Evolutionary conservation across 2,113 vertebrate genomes (phyloP).

Genomic region (Tachysurus fulvidraco): DNA sequence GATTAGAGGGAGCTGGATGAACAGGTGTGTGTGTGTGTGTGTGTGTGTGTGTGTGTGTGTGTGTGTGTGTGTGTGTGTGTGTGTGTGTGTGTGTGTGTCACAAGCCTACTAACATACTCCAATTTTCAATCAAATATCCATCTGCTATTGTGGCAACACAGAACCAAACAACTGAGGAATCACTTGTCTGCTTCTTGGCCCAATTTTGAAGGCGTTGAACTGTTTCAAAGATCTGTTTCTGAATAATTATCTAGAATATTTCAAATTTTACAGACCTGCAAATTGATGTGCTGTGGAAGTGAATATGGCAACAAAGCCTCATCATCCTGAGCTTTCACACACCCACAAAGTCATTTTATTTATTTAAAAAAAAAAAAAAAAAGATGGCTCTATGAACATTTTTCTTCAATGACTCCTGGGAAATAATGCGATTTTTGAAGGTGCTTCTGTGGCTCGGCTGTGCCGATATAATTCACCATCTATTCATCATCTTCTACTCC

Average conservation of each 20-base stretch:
- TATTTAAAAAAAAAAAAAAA: neutral
- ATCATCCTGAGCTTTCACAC: neutral
- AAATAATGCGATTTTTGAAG: slow-evolving; percentile 27
- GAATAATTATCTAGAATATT: neutral
- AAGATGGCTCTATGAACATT: neutral
- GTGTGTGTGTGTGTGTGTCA: neutral
- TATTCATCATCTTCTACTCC: slow-evolving; percentile 27
- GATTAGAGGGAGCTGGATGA: slow-evolving; percentile 29
- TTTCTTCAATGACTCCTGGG: slow-evolving; percentile 12
- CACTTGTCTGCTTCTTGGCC: neutral
- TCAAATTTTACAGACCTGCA: neutral
- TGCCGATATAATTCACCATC: slow-evolving; percentile 28
- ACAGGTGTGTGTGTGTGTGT: slow-evolving; percentile 28
- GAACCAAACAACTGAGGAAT: slow-evolving; percentile 1
- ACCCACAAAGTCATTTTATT: neutral
- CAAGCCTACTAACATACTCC: slow-evolving; percentile 22
- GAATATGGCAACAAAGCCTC: neutral
- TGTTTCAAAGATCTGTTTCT: neutral
- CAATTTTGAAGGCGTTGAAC: neutral
- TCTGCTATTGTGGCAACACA: slow-evolving; percentile 14
- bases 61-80: slow-evolving; percentile 20
- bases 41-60: neutral
- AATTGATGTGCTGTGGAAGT: neutral
- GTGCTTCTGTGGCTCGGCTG: neutral
- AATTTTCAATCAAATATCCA: slow-evolving; percentile 23